Conservation (phyloP, 1,140 invertebrate species). For the Xylocopa sonorina region DNA sequence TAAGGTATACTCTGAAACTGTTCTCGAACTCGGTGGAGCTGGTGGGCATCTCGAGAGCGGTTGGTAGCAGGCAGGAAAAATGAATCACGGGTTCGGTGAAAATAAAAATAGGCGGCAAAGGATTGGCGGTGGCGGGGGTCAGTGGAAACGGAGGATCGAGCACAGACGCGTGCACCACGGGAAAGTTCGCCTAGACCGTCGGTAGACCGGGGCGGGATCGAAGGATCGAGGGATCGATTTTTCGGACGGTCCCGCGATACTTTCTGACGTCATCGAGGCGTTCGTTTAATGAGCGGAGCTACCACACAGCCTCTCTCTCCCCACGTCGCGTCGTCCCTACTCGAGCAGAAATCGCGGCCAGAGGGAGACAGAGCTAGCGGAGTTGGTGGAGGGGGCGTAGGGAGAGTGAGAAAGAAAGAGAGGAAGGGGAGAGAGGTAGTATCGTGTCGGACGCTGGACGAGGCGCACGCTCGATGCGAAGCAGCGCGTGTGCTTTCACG, state of each 20-base stretch:
- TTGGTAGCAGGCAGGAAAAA: too few species aligned
- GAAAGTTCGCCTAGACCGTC: too few species aligned
- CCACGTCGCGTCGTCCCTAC: constrained; percentile 47
- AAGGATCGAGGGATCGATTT: constrained; percentile 45
- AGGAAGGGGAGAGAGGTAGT: constrained; percentile 77
- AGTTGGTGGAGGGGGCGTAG: constrained; percentile 72
- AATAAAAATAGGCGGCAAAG: constrained; percentile 28
- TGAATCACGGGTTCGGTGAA: too few species aligned
- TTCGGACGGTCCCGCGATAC: constrained; percentile 51
- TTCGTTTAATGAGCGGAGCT: constrained; percentile 72
- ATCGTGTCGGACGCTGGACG: constrained; percentile 81
- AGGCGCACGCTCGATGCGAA: constrained; percentile 79
- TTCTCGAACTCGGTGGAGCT: too few species aligned
- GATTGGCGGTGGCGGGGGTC: neutral
- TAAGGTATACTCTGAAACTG: too few species aligned
- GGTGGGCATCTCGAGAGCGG: too few species aligned
- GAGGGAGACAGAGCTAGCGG: constrained; percentile 58
- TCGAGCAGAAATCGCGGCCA: constrained; percentile 53
- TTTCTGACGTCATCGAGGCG: constrained; percentile 67
- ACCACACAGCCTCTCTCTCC: constrained; percentile 59
- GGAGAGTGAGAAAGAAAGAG: constrained; percentile 73
- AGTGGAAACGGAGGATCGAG: neutral
- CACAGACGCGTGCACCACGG: too few species aligned
- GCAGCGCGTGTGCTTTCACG: constrained; percentile 73
- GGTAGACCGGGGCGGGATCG: too few species aligned